Evolutionary conservation across 2,113 vertebrate species (phyloP), one percentile per base, ranked within the genome.

Genomic region (Stictonetta naevosa): DNA sequence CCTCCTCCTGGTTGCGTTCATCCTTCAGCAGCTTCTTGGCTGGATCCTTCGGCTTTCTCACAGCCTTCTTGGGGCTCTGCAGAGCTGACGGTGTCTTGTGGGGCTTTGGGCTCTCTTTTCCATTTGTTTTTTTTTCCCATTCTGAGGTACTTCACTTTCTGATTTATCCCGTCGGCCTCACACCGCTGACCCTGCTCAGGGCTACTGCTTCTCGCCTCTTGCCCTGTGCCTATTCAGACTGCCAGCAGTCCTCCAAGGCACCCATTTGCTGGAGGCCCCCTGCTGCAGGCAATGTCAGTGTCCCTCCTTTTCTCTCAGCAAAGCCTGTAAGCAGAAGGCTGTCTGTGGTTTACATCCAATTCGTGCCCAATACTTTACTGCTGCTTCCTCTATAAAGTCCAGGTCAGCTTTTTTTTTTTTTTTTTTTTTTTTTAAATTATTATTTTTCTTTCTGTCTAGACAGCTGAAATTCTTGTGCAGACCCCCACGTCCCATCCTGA

Each of bases 361-460:
- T 62, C 76, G 23, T 79, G 34, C 86, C 36, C 26, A 63, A 10
- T 84, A 40, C n/a, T 72, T 76, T 18, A 33, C 33, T 82, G 26
- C 26, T 78, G 38, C 58, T 96, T 86, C 48, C 56, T 68, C 73
- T n/a, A 4, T 56, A 3, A 84, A 81, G 36, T 64, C 38, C 42
- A 34, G 25, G 66, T 63, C 31, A 76, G 52, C 2, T 12, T 53
- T 22, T 44, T 31, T 6, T 38, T 44, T 46, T 46, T 34, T 33
- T 6, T 38, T 44, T 18, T 44, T 23, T 38, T 9, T 44, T 44
- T 46, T 19, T 42, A 28, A 28, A 22, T 84, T 52, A 20, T 60
- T 90, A 52, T 91, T 95, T 58, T 85, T 76, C 80, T 91, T 92
- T 58, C 84, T 88, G 94, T 93, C 75, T 95, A 95, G 82, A 96